phyloP scores from a whole-genome alignment of 2,113 vertebrate genomes.

The Seriola aureovittata region DNA sequence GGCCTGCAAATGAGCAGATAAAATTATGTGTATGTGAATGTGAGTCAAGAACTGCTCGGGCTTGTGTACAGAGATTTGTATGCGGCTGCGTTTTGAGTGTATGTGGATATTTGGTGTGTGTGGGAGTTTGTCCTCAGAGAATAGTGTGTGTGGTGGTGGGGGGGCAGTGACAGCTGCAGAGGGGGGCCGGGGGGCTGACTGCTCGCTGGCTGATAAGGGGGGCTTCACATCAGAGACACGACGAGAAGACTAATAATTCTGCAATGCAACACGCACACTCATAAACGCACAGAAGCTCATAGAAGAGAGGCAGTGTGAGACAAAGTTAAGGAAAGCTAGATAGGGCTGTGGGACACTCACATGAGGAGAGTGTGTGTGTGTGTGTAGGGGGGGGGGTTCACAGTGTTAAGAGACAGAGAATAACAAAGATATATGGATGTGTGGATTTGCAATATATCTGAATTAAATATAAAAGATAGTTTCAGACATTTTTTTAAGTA shows the following conservation, averaged over 20 bases:
- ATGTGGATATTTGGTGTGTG: slow-evolving; percentile 78
- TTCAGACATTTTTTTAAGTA: neutral
- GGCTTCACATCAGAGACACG: slow-evolving; percentile 84
- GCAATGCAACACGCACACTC: slow-evolving; percentile 56
- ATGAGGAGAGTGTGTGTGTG: slow-evolving; percentile 24
- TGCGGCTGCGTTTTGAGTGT: slow-evolving; percentile 75
- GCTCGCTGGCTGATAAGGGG: slow-evolving; percentile 93
- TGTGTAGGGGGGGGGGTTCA: neutral
- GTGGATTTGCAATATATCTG: neutral
- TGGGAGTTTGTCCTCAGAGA: slow-evolving; percentile 84
- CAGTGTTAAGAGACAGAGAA: neutral
- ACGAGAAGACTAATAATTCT: slow-evolving; percentile 87
- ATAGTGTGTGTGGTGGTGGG: slow-evolving; percentile 76
- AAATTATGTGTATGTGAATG: slow-evolving; percentile 83
- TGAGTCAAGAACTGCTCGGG: slow-evolving; percentile 53
- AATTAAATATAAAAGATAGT: neutral
- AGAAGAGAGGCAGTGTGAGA: slow-evolving; percentile 69
- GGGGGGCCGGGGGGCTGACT: slow-evolving; percentile 84
- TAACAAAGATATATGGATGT: neutral
- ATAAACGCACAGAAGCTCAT: slow-evolving; percentile 61
- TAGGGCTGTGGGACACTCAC: slow-evolving; percentile 69
- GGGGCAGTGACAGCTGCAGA: slow-evolving; percentile 88
- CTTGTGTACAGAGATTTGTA: slow-evolving; percentile 86
- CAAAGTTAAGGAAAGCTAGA: slow-evolving; percentile 87
- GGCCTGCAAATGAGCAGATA: slow-evolving; percentile 93